These are phyloP conservation scores for Agrotis ipsilon DNA, from an alignment of 2,888 invertebrate species.

Conservation along the genomic window DNA sequence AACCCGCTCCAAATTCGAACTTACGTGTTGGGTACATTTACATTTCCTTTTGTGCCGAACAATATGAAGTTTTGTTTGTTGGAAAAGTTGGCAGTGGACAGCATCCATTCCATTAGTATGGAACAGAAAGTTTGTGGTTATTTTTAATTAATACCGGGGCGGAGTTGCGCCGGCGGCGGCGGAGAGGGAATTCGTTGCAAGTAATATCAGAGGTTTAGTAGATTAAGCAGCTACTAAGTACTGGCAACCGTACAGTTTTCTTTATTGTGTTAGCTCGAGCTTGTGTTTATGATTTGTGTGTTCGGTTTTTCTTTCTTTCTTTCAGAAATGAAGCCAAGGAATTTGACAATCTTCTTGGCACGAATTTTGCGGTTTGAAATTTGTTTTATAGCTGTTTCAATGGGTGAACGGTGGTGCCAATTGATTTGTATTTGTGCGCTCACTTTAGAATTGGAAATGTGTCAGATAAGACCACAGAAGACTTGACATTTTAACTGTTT, in stretches of 20 bases:
- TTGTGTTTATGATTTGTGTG: slow-evolving; percentile 51
- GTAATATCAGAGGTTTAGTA: slow-evolving; percentile 63
- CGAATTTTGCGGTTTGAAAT: slow-evolving; percentile 28
- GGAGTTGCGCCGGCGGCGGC: slow-evolving; percentile 62
- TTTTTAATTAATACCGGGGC: slow-evolving; percentile 72
- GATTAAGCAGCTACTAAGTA: slow-evolving; percentile 63
- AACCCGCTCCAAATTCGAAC: slow-evolving; percentile 46
- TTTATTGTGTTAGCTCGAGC: slow-evolving; percentile 52
- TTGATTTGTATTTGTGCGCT: slow-evolving; percentile 47
- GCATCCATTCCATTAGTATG: slow-evolving; percentile 70
- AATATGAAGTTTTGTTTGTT: slow-evolving; percentile 72
- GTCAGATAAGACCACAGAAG: slow-evolving; percentile 2
- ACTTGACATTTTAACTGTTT: slow-evolving; percentile 6
- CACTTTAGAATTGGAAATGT: slow-evolving; percentile 27
- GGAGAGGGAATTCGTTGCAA: slow-evolving; percentile 58
- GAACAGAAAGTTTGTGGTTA: slow-evolving; percentile 72
- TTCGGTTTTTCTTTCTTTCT: slow-evolving; percentile 29
- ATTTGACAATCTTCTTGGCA: slow-evolving; percentile 49
- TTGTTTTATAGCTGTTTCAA: slow-evolving; percentile 42
- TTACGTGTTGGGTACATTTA: slow-evolving; percentile 62
- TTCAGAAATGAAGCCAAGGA: slow-evolving; percentile 34
- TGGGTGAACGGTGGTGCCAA: slow-evolving; percentile 38
- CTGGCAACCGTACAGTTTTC: slow-evolving; percentile 51
- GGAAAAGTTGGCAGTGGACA: slow-evolving; percentile 73
- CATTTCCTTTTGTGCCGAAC: slow-evolving; percentile 67